phyloP scores from a whole-genome alignment of 2,113 vertebrate genomes.

The Datnioides undecimradiatus region DNA sequence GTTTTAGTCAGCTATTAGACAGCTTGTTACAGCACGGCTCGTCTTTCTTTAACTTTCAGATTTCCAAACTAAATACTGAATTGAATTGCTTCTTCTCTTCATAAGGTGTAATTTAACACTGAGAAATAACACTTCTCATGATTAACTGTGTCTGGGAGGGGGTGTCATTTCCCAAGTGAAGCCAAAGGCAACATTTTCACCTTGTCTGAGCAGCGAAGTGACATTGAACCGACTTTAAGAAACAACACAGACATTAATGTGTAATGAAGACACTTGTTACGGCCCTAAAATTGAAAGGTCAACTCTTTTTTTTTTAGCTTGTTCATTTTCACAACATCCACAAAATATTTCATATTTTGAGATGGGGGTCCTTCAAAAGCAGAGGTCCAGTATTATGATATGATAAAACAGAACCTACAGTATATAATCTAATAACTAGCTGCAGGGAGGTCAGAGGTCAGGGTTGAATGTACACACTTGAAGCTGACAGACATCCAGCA shows the following conservation, averaged over 20 bases:
- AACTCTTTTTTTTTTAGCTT: background rate
- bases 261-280: background rate
- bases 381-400: background rate
- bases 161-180: background rate
- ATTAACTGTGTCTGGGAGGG: conserved; percentile 9
- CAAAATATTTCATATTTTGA: background rate
- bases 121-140: background rate
- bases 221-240: background rate
- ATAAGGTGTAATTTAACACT: background rate
- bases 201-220: too few species aligned
- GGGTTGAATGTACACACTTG: background rate
- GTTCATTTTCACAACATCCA: background rate
- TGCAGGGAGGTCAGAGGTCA: conserved; percentile 17
- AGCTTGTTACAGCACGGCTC: background rate
- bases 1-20: background rate
- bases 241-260: background rate
- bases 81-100: background rate
- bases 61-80: background rate
- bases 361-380: background rate
- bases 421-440: conserved; percentile 14
- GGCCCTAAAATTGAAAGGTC: background rate
- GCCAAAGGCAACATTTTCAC: background rate
- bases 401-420: background rate
- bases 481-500: background rate
- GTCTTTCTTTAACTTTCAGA: background rate